These are phyloP conservation scores for Carassius gibelio DNA, from an alignment of 2,113 vertebrate species.

Conservation along the genomic window DNA sequence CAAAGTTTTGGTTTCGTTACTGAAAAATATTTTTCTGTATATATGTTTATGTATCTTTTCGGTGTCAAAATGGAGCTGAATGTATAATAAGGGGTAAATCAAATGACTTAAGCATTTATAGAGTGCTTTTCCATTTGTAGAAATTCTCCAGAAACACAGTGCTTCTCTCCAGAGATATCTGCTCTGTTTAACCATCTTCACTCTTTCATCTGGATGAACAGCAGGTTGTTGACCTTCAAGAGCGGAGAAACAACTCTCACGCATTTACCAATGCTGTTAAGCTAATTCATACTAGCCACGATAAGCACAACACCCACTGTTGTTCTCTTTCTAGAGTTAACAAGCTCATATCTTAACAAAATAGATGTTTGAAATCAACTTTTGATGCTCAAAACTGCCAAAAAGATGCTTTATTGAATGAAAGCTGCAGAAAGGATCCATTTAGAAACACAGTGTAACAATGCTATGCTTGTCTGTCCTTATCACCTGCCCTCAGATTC, in stretches of 20 bases:
- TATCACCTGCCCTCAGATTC: slow-evolving; percentile 76
- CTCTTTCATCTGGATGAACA: not conserved
- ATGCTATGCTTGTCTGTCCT: not conserved
- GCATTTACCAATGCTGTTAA: not conserved
- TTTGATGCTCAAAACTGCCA: not conserved
- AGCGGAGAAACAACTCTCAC: not conserved
- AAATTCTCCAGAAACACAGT: not conserved
- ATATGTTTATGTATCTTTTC: not conserved
- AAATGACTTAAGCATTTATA: not conserved
- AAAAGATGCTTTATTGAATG: not conserved
- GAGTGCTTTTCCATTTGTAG: not conserved
- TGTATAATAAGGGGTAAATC: not conserved
- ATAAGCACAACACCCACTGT: slow-evolving; percentile 15
- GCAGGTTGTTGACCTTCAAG: slow-evolving; percentile 4
- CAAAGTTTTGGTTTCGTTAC: too few relatives aligned
- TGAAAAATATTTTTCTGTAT: too few relatives aligned
- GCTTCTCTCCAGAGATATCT: not conserved
- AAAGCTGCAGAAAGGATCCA: not conserved
- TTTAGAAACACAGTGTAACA: not conserved
- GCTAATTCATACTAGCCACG: not conserved
- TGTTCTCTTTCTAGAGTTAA: slow-evolving; percentile 4
- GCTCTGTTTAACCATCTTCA: not conserved
- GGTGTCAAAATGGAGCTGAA: too few relatives aligned
- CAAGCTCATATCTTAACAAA: not conserved
- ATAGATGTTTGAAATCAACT: not conserved